These are phyloP conservation scores for Acridotheres tristis DNA, from an alignment of 2,797 vertebrate genomes.

Conservation along the genomic window DNA sequence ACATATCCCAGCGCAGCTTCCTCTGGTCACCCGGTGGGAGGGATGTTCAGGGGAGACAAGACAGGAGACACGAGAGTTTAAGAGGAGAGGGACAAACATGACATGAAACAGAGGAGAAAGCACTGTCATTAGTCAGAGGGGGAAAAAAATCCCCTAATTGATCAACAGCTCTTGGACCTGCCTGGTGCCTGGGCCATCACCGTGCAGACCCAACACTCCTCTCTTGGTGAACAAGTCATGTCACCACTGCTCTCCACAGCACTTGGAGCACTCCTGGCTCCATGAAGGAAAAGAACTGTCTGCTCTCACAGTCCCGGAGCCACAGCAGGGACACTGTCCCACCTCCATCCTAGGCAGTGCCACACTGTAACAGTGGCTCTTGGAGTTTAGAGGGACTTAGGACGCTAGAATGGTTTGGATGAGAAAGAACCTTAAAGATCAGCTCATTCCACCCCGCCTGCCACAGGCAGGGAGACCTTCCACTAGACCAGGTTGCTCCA, in stretches of 20 bases:
- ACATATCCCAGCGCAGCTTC: conserved; percentile 99
- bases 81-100: conserved; percentile 53
- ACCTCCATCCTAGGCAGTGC: rapidly evolving
- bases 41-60: conserved; percentile 70
- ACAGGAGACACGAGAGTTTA: conserved; percentile 69
- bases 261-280: background rate
- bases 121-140: conserved; percentile 55
- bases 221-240: background rate
- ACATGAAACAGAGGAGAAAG: conserved; percentile 74
- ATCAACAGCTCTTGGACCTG: background rate
- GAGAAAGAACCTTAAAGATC: background rate
- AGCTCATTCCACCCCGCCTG: background rate
- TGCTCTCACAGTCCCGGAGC: rapidly evolving
- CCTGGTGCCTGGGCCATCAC: background rate
- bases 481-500: background rate
- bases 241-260: background rate
- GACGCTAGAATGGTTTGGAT: background rate
- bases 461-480: background rate
- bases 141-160: background rate
- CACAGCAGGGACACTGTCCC: background rate
- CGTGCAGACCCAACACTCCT: background rate
- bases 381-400: rapidly evolving
- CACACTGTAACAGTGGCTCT: background rate
- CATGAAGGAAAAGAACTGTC: background rate
- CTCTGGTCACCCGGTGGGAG: conserved; percentile 84